Evolutionary conservation across 2,797 vertebrate species (phyloP).

Genomic region (Ispidina lecontei): DNA sequence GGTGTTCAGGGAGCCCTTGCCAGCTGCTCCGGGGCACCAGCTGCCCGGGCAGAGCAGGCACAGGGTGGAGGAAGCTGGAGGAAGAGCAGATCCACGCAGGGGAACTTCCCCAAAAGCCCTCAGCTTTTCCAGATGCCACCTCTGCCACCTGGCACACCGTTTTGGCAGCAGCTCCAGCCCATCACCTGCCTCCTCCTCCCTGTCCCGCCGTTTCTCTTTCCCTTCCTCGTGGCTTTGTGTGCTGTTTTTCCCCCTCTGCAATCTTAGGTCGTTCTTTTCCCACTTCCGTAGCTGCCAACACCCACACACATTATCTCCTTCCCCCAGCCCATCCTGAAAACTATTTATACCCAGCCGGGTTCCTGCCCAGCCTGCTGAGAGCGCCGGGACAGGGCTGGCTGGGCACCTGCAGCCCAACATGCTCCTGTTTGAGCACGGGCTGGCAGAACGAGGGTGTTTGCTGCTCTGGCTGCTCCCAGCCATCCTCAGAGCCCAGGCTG

Average conservation of each 20-base stretch:
- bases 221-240: slow-evolving; percentile 38
- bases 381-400: slow-evolving; percentile 25
- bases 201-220: slow-evolving; percentile 31
- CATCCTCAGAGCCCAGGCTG: slow-evolving; percentile 17
- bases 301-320: slow-evolving; percentile 65
- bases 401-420: slow-evolving; percentile 23
- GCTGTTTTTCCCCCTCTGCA: slow-evolving; percentile 53
- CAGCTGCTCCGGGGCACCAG: not conserved
- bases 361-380: slow-evolving; percentile 2
- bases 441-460: not conserved
- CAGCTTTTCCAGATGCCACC: not conserved
- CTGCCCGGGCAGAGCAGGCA: not conserved
- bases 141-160: not conserved
- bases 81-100: not conserved
- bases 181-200: slow-evolving; percentile 49
- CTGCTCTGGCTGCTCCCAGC: slow-evolving; percentile 49
- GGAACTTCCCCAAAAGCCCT: not conserved
- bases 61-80: not conserved
- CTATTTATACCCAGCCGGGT: slow-evolving; percentile 49
- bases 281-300: slow-evolving; percentile 56
- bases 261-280: slow-evolving; percentile 39
- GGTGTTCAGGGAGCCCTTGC: not conserved
- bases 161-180: not conserved
- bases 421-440: not conserved
- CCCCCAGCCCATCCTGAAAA: slow-evolving; percentile 45